Conservation (phyloP, 2,113 vertebrate genomes). For the Polypterus bichir region DNA sequence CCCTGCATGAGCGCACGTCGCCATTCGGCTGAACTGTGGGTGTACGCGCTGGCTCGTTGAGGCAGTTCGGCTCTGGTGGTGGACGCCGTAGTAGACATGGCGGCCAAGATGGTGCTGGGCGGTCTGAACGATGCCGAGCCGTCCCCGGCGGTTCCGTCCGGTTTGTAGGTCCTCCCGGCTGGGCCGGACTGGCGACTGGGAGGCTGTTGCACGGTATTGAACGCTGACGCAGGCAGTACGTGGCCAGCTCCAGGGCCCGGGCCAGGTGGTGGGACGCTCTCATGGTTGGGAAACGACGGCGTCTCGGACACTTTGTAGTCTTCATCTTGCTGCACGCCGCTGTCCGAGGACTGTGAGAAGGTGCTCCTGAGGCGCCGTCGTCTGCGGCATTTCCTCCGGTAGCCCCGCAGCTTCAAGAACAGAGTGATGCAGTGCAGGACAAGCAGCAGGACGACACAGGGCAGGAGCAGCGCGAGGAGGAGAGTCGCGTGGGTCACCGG, state of each 20-base stretch:
- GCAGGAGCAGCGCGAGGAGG: conserved; percentile 48
- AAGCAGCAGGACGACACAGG: conserved; percentile 49
- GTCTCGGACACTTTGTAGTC: conserved; percentile 17
- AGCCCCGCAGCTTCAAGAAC: conserved; percentile 43
- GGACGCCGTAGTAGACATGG: conserved; percentile 21
- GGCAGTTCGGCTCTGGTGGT: conserved; percentile 12
- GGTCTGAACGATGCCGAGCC: conserved; percentile 34
- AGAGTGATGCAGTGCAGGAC: conserved; percentile 54
- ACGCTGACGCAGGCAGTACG: conserved; percentile 41
- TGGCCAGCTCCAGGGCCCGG: conserved; percentile 38
- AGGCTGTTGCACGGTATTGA: conserved; percentile 42
- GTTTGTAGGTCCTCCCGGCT: conserved; percentile 31
- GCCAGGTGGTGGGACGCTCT: conserved; percentile 24
- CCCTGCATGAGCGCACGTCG: conserved; percentile 26
- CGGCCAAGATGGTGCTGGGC: conserved; percentile 33
- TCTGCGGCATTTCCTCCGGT: conserved; percentile 23
- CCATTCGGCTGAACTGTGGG: conserved; percentile 20
- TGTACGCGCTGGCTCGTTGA: conserved; percentile 14
- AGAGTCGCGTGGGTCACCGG: conserved; percentile 39
- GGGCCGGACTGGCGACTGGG: conserved; percentile 22
- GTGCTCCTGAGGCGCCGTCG: conserved; percentile 20
- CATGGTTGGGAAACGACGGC: conserved; percentile 21
- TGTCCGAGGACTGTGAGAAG: conserved; percentile 24
- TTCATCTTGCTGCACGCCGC: conserved; percentile 7
- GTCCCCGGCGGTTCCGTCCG: conserved; percentile 34